These are phyloP conservation scores for Ommatoiulus sabulosus DNA, from an alignment of 2,888 invertebrate genomes.

Conservation along the genomic window DNA sequence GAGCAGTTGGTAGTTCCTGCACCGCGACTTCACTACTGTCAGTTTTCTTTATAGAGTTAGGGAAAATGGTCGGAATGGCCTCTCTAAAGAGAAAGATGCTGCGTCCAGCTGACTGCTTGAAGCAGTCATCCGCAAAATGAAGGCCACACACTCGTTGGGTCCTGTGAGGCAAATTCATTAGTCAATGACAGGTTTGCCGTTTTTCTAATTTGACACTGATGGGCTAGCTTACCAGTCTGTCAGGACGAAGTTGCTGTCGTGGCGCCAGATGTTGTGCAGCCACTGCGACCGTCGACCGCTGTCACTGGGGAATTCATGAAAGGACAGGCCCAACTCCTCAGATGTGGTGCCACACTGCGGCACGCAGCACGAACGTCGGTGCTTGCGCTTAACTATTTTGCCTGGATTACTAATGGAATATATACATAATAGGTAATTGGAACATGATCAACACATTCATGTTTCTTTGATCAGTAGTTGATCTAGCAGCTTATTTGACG, in stretches of 20 bases:
- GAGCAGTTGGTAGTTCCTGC: background rate
- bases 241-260: constrained; percentile 8
- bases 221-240: background rate
- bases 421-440: background rate
- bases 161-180: background rate
- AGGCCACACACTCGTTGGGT: background rate
- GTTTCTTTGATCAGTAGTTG: background rate
- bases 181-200: background rate
- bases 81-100: background rate
- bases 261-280: constrained; percentile 18
- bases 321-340: background rate
- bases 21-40: background rate
- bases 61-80: background rate
- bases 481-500: background rate
- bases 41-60: background rate
- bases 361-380: constrained; percentile 6
- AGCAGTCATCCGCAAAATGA: background rate
- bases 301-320: constrained; percentile 10
- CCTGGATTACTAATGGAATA: background rate
- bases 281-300: background rate
- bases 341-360: background rate
- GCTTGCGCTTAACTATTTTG: background rate
- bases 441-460: background rate
- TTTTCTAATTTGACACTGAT: no score
- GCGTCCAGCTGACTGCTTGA: background rate